Conservation (phyloP, 2,888 invertebrate genomes). For the Microplitis deprimator region DNA sequence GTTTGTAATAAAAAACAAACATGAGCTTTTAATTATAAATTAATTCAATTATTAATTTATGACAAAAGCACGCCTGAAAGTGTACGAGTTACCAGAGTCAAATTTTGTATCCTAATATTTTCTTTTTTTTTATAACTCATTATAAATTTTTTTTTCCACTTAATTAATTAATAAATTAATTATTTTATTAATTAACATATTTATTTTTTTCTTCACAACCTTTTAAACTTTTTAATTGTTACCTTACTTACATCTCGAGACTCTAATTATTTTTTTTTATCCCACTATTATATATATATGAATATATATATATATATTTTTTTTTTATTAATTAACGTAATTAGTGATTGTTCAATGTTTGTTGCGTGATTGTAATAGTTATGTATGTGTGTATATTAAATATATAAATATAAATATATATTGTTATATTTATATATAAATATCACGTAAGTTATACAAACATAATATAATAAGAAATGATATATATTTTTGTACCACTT, state of each 20-base stretch:
- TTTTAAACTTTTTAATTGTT: slow-evolving; percentile 19
- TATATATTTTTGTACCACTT: slow-evolving; percentile 34
- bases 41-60: not conserved
- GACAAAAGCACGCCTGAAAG: slow-evolving; percentile 52
- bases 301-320: not conserved
- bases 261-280: slow-evolving; percentile 1
- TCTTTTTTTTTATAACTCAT: slow-evolving; percentile 3
- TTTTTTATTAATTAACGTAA: not conserved
- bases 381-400: slow-evolving; percentile 1
- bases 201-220: not conserved
- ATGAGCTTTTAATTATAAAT: slow-evolving; percentile 7
- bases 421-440: slow-evolving; percentile 13
- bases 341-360: not conserved
- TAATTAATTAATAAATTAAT: slow-evolving; percentile 6
- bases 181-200: not conserved
- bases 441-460: slow-evolving; percentile 23
- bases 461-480: slow-evolving; percentile 8
- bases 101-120: slow-evolving; percentile 37
- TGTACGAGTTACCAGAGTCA: slow-evolving; percentile 59
- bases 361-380: slow-evolving; percentile 3
- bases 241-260: slow-evolving; percentile 13
- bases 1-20: slow-evolving; percentile 10
- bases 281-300: not conserved
- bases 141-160: not conserved
- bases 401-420: not conserved